phyloP scores from a whole-genome alignment of 1,140 invertebrate genomes.

The Drosophila malerkotliana region DNA sequence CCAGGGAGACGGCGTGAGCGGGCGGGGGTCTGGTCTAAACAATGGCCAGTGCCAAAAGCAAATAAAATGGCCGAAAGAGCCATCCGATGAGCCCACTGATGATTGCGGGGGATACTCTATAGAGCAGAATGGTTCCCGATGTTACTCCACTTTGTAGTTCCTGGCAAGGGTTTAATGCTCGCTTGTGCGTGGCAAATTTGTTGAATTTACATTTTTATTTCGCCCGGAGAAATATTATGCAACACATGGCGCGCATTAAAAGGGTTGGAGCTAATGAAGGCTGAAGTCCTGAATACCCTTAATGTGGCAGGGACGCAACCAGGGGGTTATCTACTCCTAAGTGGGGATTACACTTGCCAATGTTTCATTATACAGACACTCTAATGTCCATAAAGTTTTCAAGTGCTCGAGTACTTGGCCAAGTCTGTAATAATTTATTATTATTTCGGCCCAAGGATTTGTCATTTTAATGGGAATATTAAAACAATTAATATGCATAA shows the following conservation, averaged over 20 bases:
- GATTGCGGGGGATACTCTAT: constrained; percentile 8
- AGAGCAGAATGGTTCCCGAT: constrained; percentile 7
- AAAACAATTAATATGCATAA: not conserved
- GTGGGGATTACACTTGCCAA: constrained; percentile 14
- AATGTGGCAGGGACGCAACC: not conserved
- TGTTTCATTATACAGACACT: constrained; percentile 12
- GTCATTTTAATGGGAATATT: too few relatives aligned
- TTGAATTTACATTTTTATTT: constrained; percentile 78
- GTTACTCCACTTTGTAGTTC: constrained; percentile 18
- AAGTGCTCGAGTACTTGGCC: not conserved
- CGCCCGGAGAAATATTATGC: constrained; percentile 54
- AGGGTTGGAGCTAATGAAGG: constrained; percentile 48
- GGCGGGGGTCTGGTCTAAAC: constrained; percentile 8
- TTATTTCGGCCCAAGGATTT: not conserved
- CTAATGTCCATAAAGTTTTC: constrained; percentile 3
- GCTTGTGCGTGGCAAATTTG: constrained; percentile 76
- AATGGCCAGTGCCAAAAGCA: constrained; percentile 69
- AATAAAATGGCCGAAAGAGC: constrained; percentile 58
- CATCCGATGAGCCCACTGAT: constrained; percentile 27
- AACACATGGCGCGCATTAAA: constrained; percentile 69
- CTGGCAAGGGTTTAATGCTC: constrained; percentile 56
- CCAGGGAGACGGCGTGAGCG: not conserved
- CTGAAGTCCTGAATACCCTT: constrained; percentile 24
- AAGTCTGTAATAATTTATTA: constrained; percentile 1
- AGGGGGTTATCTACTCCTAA: not conserved